A percentile compares a stretch with the other conserved stretches of the same genome.
These are phyloP conservation scores for Crocodylus rhombifer DNA, from an alignment of 2,797 vertebrate genomes.

Conservation along the genomic window DNA sequence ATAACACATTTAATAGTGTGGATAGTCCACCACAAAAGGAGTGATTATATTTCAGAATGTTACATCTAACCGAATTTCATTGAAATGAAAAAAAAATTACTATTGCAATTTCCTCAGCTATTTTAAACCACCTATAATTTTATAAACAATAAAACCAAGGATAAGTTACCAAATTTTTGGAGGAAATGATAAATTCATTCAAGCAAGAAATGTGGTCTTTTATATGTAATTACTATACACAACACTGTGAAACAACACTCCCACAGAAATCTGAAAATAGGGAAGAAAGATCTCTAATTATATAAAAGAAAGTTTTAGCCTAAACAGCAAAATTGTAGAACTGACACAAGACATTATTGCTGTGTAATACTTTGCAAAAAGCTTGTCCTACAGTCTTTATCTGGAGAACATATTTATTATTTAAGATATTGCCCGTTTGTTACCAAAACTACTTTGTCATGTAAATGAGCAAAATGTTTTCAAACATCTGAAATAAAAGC, in stretches of 20 bases:
- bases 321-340: background rate
- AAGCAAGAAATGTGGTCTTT: constrained; percentile 42
- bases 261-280: constrained; percentile 41
- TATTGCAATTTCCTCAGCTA: constrained; percentile 39
- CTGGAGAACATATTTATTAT: constrained; percentile 35
- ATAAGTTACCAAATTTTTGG: background rate
- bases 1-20: constrained; percentile 53
- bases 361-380: constrained; percentile 28
- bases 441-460: constrained; percentile 44
- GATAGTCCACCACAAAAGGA: constrained; percentile 30
- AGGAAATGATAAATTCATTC: constrained; percentile 44
- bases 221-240: constrained; percentile 27
- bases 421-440: constrained; percentile 43
- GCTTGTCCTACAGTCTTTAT: background rate
- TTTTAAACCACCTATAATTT: constrained; percentile 56
- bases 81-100: constrained; percentile 57
- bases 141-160: constrained; percentile 36
- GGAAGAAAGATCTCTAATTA: constrained; percentile 26
- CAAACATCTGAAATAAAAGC: background rate
- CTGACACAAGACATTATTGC: background rate
- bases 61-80: constrained; percentile 40
- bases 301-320: constrained; percentile 19
- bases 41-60: constrained; percentile 45
- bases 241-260: constrained; percentile 22
- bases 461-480: constrained; percentile 26